phyloP scores from a whole-genome alignment of 1,140 invertebrate species.

The Maconellicoccus hirsutus region DNA sequence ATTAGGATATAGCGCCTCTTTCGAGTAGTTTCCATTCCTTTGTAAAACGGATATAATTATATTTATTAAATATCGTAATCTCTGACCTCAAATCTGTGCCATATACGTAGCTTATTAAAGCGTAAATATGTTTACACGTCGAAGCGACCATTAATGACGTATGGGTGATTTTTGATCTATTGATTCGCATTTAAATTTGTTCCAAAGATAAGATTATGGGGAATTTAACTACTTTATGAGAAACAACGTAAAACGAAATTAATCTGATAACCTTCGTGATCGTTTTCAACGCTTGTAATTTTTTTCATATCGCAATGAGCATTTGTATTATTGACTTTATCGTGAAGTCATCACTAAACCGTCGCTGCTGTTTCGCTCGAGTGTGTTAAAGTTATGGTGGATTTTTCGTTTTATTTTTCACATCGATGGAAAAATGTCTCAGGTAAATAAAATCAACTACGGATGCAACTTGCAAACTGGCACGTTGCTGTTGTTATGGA shows the following conservation, averaged over 20 bases:
- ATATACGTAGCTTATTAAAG: neutral
- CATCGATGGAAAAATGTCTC: neutral
- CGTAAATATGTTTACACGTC: neutral
- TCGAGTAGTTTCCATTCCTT: neutral
- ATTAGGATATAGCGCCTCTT: neutral
- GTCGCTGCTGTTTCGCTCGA: no score
- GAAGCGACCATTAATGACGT: neutral
- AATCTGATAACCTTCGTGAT: neutral
- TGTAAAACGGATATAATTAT: no score
- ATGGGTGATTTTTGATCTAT: neutral
- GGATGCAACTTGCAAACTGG: neutral
- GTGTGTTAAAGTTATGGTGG: neutral
- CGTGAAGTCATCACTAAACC: no score
- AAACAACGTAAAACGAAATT: neutral
- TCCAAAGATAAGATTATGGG: neutral
- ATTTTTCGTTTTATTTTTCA: neutral
- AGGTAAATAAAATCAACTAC: neutral
- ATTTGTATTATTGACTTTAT: no score
- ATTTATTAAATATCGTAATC: no score
- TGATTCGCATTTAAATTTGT: neutral
- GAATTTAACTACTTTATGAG: neutral
- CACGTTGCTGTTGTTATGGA: neutral
- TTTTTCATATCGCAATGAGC: neutral
- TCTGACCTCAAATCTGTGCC: neutral
- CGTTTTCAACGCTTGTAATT: neutral